Percentiles rank a stretch among this genome's conserved stretches.
phyloP scores from a whole-genome alignment of 2,888 invertebrate genomes.

The Rotaria socialis region DNA sequence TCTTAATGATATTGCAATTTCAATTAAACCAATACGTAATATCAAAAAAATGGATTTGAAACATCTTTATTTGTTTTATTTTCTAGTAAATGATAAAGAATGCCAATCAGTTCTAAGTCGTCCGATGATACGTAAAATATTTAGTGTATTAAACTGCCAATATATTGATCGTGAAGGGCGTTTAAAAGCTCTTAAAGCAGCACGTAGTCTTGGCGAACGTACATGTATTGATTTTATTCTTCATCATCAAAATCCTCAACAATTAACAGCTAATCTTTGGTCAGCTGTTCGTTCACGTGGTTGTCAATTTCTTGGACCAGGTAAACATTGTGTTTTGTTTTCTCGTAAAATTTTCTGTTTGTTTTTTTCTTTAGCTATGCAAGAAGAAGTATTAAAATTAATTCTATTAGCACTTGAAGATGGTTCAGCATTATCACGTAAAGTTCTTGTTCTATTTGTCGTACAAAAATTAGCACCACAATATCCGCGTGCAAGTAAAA shows the following conservation, averaged over 20 bases:
- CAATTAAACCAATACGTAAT: not conserved
- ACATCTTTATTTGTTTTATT: not conserved
- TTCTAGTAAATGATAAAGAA: not conserved
- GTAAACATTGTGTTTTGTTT: not conserved
- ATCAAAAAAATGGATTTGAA: not conserved
- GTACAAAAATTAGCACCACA: slow-evolving; percentile 79
- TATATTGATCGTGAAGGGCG: not conserved
- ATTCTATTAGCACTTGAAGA: not conserved
- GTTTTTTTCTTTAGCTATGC: not conserved
- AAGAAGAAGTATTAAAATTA: not conserved
- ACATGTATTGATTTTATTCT: not conserved
- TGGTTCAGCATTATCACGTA: slow-evolving; percentile 64
- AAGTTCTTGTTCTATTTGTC: slow-evolving; percentile 86
- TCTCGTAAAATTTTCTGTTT: too few species aligned
- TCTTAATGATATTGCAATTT: not conserved
- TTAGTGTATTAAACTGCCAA: not conserved
- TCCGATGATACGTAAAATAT: not conserved
- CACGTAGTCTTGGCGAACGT: not conserved
- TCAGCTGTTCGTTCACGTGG: not conserved
- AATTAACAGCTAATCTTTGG: not conserved
- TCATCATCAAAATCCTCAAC: not conserved
- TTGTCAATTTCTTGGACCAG: not conserved
- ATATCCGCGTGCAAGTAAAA: slow-evolving; percentile 88
- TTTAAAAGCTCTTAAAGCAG: slow-evolving; percentile 1
- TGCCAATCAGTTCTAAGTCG: not conserved